Evolutionary conservation across 2,113 vertebrate species (phyloP).

Genomic region (Labeo catla): DNA sequence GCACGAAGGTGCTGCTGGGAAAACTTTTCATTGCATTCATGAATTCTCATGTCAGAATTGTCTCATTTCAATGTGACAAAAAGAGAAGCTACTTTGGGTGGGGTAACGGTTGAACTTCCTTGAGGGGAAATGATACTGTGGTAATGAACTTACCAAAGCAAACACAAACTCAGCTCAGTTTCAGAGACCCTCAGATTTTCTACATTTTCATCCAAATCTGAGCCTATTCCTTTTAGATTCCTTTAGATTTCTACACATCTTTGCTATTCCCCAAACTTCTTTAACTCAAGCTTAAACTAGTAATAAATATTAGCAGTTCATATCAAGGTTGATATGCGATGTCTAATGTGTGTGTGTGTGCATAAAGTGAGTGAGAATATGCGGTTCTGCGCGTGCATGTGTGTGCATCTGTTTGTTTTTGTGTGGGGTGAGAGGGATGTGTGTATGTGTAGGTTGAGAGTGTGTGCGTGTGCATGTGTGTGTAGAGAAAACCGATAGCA

Average conservation of each 20-base stretch:
- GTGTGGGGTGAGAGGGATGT: conserved; percentile 47
- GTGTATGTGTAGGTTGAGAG: conserved; percentile 47
- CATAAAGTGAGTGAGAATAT: conserved; percentile 14
- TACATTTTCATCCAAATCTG: background rate
- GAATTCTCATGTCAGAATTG: background rate
- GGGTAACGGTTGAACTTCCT: background rate
- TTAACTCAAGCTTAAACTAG: background rate
- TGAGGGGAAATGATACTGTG: conserved; percentile 17
- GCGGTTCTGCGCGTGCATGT: conserved; percentile 9
- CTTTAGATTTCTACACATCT: background rate
- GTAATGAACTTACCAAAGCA: background rate
- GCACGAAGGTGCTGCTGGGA: background rate
- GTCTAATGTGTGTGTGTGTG: background rate
- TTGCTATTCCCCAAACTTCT: background rate
- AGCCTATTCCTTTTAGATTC: background rate
- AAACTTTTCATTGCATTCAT: background rate
- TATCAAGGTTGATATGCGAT: background rate
- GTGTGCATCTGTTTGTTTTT: conserved; percentile 34
- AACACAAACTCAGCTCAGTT: background rate
- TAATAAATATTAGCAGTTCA: background rate
- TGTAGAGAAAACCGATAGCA: conserved; percentile 69
- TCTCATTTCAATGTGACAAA: background rate
- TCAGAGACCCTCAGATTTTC: background rate
- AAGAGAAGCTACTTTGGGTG: conserved; percentile 18
- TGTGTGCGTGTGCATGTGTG: conserved; percentile 61